phyloP scores from a whole-genome alignment of 2,888 invertebrate genomes.

The Dusona sp. region DNA sequence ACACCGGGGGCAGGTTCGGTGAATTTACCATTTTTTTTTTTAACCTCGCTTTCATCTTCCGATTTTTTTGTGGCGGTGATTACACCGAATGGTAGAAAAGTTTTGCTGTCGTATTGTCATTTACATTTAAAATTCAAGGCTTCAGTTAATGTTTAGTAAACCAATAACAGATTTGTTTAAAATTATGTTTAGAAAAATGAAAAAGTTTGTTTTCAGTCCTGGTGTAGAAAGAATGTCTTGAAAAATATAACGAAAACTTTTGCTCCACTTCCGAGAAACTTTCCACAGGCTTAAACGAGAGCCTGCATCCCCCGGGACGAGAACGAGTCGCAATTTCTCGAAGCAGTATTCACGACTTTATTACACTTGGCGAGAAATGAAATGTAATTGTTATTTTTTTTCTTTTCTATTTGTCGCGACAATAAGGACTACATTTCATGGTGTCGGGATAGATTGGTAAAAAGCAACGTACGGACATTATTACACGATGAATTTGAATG shows the following conservation, averaged over 20 bases:
- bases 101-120: no score
- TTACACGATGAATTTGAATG: background rate
- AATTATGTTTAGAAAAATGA: background rate
- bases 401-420: background rate
- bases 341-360: background rate
- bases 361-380: background rate
- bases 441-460: background rate
- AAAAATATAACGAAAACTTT: no score
- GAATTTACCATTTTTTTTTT: constrained; percentile 11
- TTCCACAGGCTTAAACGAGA: background rate
- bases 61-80: constrained; percentile 1
- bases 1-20: background rate
- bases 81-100: no score
- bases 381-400: background rate
- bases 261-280: background rate
- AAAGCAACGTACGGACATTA: no score
- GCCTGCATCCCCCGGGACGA: background rate
- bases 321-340: constrained; percentile 6
- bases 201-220: background rate
- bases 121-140: no score
- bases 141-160: no score
- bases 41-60: background rate
- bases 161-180: no score
- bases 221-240: background rate
- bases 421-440: background rate